These are phyloP conservation scores for Drosophila affinis DNA, from an alignment of 2,888 invertebrate genomes.

Conservation along the genomic window DNA sequence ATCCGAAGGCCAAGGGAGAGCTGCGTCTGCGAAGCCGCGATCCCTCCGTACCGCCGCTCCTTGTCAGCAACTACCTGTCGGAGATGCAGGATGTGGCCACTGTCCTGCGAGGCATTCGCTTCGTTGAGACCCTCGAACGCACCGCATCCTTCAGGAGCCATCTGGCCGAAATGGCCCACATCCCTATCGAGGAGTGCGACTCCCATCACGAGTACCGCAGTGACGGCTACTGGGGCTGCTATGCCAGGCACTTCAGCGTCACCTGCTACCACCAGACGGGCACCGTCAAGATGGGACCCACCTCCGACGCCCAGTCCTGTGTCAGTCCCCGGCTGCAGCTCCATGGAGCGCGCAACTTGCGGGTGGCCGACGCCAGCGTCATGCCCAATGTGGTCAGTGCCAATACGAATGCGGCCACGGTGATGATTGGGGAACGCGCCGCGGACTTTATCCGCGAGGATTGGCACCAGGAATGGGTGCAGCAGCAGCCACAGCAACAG, in stretches of 20 bases:
- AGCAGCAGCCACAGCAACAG: not conserved
- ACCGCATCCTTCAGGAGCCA: conserved; percentile 83
- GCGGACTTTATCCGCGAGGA: conserved; percentile 85
- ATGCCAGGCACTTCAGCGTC: conserved; percentile 86
- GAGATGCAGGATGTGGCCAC: conserved; percentile 86
- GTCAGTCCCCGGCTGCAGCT: conserved; percentile 88
- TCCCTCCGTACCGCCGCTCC: conserved; percentile 86
- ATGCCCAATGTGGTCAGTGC: conserved; percentile 91
- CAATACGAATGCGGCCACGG: conserved; percentile 92
- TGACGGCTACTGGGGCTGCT: conserved; percentile 88
- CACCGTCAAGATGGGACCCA: conserved; percentile 89
- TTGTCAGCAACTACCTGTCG: conserved; percentile 88
- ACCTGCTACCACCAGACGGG: conserved; percentile 89
- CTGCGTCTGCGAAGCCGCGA: conserved; percentile 85
- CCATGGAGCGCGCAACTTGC: conserved; percentile 86
- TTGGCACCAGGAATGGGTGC: conserved; percentile 51
- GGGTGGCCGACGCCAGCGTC: conserved; percentile 90
- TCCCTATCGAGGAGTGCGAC: conserved; percentile 74
- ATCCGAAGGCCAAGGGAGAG: conserved; percentile 85
- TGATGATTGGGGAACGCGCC: conserved; percentile 94
- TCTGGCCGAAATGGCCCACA: conserved; percentile 67
- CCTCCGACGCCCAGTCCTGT: conserved; percentile 86
- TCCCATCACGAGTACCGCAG: conserved; percentile 54
- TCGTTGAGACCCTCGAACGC: conserved; percentile 80
- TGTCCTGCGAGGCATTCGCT: conserved; percentile 84